Evolutionary conservation across 2,113 vertebrate species (phyloP).

Genomic region (Urocynchramus pylzowi): DNA sequence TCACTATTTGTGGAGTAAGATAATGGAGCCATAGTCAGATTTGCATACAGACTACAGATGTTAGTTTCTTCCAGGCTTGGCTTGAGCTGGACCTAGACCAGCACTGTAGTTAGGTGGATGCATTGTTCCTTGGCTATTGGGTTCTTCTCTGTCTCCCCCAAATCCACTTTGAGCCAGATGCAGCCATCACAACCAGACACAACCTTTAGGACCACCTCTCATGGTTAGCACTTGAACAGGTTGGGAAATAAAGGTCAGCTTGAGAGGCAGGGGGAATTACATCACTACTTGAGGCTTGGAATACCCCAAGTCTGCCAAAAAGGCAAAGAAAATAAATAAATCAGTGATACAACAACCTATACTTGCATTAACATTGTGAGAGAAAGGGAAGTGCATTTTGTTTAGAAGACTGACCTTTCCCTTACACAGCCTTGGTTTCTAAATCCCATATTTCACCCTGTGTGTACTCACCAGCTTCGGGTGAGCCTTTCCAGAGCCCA

Average conservation of each 20-base stretch:
- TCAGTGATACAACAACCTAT: neutral
- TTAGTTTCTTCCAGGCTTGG: neutral
- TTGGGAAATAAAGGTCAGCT: neutral
- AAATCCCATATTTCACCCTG: neutral
- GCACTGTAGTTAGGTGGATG: neutral
- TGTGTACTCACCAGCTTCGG: neutral
- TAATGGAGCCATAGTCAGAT: neutral
- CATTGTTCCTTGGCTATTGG: neutral
- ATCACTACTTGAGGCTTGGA: neutral
- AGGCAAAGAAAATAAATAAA: neutral
- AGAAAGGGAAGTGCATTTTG: neutral
- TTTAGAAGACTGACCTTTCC: neutral
- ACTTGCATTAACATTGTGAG: neutral
- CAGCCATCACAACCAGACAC: accelerated
- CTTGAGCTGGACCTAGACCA: neutral
- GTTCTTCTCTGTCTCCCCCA: neutral
- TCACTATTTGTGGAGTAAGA: neutral
- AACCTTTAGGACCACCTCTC: neutral
- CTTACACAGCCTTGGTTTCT: neutral
- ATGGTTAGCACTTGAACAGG: neutral
- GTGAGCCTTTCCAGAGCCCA: neutral
- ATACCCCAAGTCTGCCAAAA: neutral
- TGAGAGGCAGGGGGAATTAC: neutral
- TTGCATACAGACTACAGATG: neutral
- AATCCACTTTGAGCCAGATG: neutral